phyloP scores from a whole-genome alignment of 2,888 invertebrate species.

The Leptothorax acervorum region DNA sequence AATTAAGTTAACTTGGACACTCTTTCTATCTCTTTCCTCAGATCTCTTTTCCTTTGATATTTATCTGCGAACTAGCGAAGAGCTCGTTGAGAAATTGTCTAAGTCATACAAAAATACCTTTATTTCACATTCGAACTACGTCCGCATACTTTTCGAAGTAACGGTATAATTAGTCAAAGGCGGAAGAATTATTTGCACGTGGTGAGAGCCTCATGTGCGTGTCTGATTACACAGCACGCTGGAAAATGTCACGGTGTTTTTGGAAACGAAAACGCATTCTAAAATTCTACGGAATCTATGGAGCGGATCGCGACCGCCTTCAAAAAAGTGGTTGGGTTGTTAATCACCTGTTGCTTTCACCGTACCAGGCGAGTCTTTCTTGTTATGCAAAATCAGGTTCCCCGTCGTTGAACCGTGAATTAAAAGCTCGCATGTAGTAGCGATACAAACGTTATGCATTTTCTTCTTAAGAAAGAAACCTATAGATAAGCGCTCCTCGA shows the following conservation, averaged over 20 bases:
- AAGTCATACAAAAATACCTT: neutral
- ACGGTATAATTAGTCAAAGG: neutral
- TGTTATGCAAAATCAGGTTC: constrained; percentile 69
- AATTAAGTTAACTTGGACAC: neutral
- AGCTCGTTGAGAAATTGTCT: neutral
- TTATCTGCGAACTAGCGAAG: neutral
- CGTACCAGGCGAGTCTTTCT: constrained; percentile 50
- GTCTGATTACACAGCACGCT: constrained; percentile 15
- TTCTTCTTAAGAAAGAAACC: constrained; percentile 16
- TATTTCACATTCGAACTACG: neutral
- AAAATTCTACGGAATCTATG: constrained; percentile 16
- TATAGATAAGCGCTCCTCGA: neutral
- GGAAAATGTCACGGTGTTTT: constrained; percentile 5
- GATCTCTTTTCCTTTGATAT: neutral
- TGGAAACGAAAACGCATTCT: neutral
- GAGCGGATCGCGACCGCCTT: constrained; percentile 23
- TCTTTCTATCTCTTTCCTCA: neutral
- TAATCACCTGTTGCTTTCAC: constrained; percentile 71
- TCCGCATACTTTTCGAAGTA: neutral
- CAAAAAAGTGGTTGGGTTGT: constrained; percentile 30
- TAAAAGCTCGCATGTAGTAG: constrained; percentile 19
- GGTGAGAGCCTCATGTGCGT: neutral
- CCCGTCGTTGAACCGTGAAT: constrained; percentile 67
- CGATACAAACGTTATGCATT: constrained; percentile 3
- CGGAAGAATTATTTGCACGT: neutral